These are phyloP conservation scores for Zygaena filipendulae DNA, from an alignment of 2,888 invertebrate species.

Conservation along the genomic window DNA sequence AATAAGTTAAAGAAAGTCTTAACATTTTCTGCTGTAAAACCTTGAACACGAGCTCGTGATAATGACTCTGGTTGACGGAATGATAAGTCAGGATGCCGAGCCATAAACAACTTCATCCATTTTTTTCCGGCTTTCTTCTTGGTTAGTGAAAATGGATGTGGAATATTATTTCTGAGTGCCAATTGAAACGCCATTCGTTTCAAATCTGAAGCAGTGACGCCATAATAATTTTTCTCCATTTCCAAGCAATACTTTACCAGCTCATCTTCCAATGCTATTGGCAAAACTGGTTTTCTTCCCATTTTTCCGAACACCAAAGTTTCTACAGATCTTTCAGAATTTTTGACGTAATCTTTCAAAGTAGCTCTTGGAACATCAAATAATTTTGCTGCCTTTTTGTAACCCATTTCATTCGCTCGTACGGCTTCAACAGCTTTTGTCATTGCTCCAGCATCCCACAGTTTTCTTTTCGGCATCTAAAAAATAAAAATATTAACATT, in stretches of 20 bases:
- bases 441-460: too few relatives aligned
- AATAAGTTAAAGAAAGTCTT: conserved; percentile 5
- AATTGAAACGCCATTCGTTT: conserved; percentile 7
- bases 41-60: too few relatives aligned
- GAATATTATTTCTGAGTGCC: conserved; percentile 6
- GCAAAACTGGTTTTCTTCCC: too few relatives aligned
- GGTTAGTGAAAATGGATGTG: conserved; percentile 5
- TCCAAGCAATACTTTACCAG: conserved; percentile 7
- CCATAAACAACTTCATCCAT: conserved; percentile 6
- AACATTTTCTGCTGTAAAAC: conserved; percentile 5
- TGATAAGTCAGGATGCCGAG: conserved; percentile 7
- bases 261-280: too few relatives aligned
- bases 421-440: too few relatives aligned
- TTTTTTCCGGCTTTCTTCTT: conserved; percentile 4
- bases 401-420: conserved; percentile 9
- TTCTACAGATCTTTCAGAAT: too few relatives aligned
- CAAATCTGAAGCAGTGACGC: conserved; percentile 5
- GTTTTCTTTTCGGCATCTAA: too few relatives aligned
- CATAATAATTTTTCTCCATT: conserved; percentile 6
- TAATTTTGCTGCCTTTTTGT: conserved; percentile 8
- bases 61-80: conserved; percentile 10
- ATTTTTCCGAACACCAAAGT: too few relatives aligned
- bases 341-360: conserved; percentile 8
- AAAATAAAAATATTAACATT: too few relatives aligned
- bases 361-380: conserved; percentile 8